Percentiles rank a stretch among this genome's conserved stretches.
Evolutionary conservation across 2,113 vertebrate genomes (phyloP).

Genomic region (Perca flavescens): DNA sequence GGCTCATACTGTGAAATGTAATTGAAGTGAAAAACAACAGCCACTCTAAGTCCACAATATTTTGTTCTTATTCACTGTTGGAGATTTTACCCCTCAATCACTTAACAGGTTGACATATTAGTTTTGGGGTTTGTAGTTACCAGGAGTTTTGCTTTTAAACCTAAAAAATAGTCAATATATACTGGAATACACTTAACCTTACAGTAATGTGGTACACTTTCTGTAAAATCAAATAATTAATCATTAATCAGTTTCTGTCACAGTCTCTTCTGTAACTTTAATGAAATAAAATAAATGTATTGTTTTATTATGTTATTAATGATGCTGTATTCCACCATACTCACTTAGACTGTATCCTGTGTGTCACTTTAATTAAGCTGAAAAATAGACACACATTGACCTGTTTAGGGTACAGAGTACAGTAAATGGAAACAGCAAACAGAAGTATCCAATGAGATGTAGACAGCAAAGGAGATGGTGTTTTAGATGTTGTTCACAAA

Average conservation of each 20-base stretch:
- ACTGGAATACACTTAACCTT: background rate
- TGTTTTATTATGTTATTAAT: too few species aligned
- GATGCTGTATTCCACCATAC: too few species aligned
- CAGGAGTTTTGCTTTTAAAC: background rate
- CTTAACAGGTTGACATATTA: background rate
- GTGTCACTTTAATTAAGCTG: too few species aligned
- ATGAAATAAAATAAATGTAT: too few species aligned
- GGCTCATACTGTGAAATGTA: slow-evolving; percentile 2
- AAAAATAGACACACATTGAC: too few species aligned
- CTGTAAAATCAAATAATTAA: background rate
- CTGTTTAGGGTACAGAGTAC: too few species aligned
- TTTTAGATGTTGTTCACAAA: too few species aligned
- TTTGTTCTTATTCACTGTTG: background rate
- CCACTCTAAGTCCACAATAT: background rate
- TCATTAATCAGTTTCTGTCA: background rate
- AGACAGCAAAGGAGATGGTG: too few species aligned
- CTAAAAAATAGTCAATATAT: background rate
- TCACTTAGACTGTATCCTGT: too few species aligned
- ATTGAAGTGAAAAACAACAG: background rate
- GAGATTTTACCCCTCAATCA: background rate
- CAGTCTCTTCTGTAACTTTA: background rate
- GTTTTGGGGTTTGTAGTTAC: background rate
- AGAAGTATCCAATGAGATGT: too few species aligned
- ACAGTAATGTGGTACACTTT: background rate
- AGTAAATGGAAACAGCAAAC: too few species aligned